A percentile compares a stretch with the other conserved stretches of the same genome.
Evolutionary conservation across 1,140 invertebrate species (phyloP).

Genomic region (Drosophila yakuba): DNA sequence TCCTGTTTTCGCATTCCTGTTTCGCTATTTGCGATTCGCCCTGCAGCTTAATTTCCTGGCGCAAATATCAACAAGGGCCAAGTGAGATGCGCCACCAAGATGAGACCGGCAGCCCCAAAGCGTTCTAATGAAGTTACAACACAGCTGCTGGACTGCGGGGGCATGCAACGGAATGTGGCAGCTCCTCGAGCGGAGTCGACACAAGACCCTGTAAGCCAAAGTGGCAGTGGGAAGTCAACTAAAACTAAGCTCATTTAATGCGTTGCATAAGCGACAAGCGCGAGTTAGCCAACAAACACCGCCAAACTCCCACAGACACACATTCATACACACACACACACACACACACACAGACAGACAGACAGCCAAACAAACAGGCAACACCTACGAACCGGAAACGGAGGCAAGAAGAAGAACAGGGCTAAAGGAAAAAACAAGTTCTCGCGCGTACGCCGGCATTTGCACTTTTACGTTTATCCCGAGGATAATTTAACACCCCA

Average conservation of each 20-base stretch:
- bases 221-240: constrained; percentile 78
- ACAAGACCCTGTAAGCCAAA: constrained; percentile 67
- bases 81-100: constrained; percentile 44
- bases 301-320: background rate
- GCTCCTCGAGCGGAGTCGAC: background rate
- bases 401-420: constrained; percentile 22
- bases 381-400: constrained; percentile 59
- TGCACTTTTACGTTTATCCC: constrained; percentile 78
- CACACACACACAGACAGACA: background rate
- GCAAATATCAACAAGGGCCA: constrained; percentile 72
- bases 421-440: constrained; percentile 10
- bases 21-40: constrained; percentile 44
- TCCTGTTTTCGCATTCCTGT: constrained; percentile 10
- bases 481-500: constrained; percentile 80
- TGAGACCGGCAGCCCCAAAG: constrained; percentile 41
- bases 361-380: constrained; percentile 6
- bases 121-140: constrained; percentile 75
- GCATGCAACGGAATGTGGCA: constrained; percentile 3
- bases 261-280: constrained; percentile 71
- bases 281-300: constrained; percentile 19
- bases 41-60: constrained; percentile 73
- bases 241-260: constrained; percentile 81
- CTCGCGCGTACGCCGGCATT: constrained; percentile 50
- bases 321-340: constrained; percentile 3
- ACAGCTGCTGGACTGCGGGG: constrained; percentile 2